phyloP scores from a whole-genome alignment of 2,888 invertebrate species.

The Ligdia adustata region DNA sequence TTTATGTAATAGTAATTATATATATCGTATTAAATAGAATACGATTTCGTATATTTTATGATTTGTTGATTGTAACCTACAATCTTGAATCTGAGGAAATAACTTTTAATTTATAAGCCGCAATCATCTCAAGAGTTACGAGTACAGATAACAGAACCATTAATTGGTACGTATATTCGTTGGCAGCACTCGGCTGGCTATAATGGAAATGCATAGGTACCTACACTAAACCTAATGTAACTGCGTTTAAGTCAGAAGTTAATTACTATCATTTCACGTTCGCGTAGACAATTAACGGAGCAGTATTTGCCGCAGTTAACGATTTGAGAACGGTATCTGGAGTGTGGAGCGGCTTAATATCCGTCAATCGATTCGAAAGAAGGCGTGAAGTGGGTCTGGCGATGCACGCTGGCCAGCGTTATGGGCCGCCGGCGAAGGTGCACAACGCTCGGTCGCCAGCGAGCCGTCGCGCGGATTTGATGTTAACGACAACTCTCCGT shows the following conservation, averaged over 20 bases:
- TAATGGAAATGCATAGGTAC: conserved; percentile 24
- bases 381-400: conserved; percentile 35
- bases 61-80: conserved; percentile 24
- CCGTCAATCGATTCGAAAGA: conserved; percentile 52
- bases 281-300: conserved; percentile 33
- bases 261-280: conserved; percentile 36
- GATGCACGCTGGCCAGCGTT: conserved; percentile 10
- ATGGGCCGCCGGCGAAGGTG: conserved; percentile 45
- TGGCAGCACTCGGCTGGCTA: conserved; percentile 17
- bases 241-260: conserved; percentile 34
- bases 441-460: no score
- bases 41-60: conserved; percentile 14
- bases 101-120: conserved; percentile 29
- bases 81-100: conserved; percentile 24
- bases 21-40: conserved; percentile 18
- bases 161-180: conserved; percentile 33
- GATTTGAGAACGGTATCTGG: conserved; percentile 43
- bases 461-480: conserved; percentile 43
- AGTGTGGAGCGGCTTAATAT: conserved; percentile 46
- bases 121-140: conserved; percentile 33
- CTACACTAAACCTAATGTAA: conserved; percentile 29
- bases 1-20: no score
- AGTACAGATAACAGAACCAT: conserved; percentile 35
- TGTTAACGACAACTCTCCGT: conserved; percentile 73
- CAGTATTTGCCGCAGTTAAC: conserved; percentile 29